Percentiles rank a stretch among this genome's conserved stretches.
These are phyloP conservation scores for Eulacestoma nigropectus DNA, from an alignment of 2,113 vertebrate genomes.

Conservation along the genomic window DNA sequence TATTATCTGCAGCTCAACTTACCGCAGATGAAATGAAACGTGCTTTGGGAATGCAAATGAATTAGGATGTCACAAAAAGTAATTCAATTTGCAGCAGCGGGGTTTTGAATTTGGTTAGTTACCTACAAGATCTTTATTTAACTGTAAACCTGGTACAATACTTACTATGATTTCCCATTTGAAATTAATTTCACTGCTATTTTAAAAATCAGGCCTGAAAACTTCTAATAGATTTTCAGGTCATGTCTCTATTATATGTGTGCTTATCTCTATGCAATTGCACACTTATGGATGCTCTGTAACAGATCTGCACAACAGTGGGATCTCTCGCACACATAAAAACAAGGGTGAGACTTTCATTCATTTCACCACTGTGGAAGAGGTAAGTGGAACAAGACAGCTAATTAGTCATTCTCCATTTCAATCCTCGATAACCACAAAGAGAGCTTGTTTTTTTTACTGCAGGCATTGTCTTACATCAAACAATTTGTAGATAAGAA, in stretches of 20 bases:
- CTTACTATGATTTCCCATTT: not conserved
- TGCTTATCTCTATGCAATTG: not conserved
- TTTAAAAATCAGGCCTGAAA: not conserved
- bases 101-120: not conserved
- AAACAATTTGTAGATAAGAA: constrained; percentile 42
- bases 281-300: not conserved
- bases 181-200: not conserved
- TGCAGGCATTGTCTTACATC: constrained; percentile 39
- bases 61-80: constrained; percentile 20
- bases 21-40: not conserved
- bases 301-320: not conserved
- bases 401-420: constrained; percentile 3
- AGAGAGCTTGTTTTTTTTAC: not conserved
- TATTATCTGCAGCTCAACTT: not conserved
- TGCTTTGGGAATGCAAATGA: not conserved
- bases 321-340: not conserved
- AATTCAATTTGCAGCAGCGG: constrained; percentile 37
- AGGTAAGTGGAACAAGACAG: constrained; percentile 10
- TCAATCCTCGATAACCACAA: not conserved
- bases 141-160: not conserved
- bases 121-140: constrained; percentile 32
- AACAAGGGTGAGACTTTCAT: not conserved
- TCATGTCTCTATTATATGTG: not conserved
- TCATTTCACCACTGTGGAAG: not conserved
- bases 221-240: not conserved